Evolutionary conservation across 2,888 invertebrate species (phyloP).

Genomic region (Smittia sp.): DNA sequence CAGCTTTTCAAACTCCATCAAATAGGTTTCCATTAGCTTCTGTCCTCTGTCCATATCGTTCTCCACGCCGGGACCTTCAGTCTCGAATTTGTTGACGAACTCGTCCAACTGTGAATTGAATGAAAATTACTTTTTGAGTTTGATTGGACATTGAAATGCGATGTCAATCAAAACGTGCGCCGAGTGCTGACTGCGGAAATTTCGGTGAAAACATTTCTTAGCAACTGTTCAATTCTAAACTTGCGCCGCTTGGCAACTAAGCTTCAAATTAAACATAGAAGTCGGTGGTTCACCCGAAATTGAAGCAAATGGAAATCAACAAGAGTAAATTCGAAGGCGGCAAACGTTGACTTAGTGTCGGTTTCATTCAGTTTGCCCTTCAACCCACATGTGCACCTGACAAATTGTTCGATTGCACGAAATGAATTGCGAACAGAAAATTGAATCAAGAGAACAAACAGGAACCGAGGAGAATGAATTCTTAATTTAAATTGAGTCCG

Average conservation of each 20-base stretch:
- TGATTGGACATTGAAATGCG: too few species aligned
- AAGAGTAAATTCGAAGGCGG: neutral
- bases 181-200: too few species aligned
- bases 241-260: too few species aligned
- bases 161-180: too few species aligned
- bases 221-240: too few species aligned
- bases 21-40: constrained; percentile 61
- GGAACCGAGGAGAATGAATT: neutral
- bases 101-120: constrained; percentile 49
- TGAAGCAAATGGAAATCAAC: too few species aligned
- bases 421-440: neutral
- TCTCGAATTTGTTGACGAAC: constrained; percentile 72
- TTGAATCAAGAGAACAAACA: neutral
- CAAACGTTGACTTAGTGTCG: neutral
- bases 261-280: too few species aligned
- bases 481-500: neutral
- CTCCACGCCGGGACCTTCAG: constrained; percentile 77
- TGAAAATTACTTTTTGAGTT: too few species aligned
- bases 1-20: constrained; percentile 61
- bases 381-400: neutral
- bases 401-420: neutral
- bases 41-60: constrained; percentile 73
- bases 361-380: neutral
- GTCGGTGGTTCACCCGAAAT: too few species aligned
- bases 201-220: too few species aligned